phyloP scores from a whole-genome alignment of 1,140 invertebrate genomes.

The Leptinotarsa lineolata region DNA sequence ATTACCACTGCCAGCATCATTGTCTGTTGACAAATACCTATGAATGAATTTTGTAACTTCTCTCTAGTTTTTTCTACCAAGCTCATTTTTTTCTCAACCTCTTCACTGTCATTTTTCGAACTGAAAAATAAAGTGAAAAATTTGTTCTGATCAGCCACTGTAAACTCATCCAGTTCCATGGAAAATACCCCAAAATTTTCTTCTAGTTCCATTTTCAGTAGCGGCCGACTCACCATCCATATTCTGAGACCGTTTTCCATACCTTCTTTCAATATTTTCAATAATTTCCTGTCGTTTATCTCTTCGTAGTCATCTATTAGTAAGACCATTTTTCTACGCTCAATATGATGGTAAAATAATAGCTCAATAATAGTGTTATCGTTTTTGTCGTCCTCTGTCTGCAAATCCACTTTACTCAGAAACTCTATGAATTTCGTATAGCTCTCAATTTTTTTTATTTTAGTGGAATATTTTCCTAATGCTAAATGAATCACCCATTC shows the following conservation, averaged over 20 bases:
- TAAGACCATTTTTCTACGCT: not conserved
- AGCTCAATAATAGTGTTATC: not conserved
- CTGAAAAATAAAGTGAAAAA: not conserved
- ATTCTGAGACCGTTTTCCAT: conserved; percentile 4
- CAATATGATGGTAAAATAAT: conserved; percentile 3
- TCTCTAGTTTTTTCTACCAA: not conserved
- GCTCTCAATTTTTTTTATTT: not conserved
- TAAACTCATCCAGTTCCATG: conserved; percentile 13
- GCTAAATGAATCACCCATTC: conserved; percentile 6
- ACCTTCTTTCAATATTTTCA: conserved; percentile 3
- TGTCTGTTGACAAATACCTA: conserved; percentile 18
- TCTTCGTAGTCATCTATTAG: conserved; percentile 20
- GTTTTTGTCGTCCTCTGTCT: not conserved
- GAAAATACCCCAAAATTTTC: conserved; percentile 12
- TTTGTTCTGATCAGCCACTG: not conserved
- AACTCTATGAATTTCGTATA: not conserved
- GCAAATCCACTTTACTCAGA: not conserved
- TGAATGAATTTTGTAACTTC: not conserved
- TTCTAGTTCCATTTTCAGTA: conserved; percentile 8
- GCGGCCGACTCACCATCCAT: conserved; percentile 6
- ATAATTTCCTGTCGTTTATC: not conserved
- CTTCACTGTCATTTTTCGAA: not conserved
- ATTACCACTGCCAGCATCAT: conserved; percentile 7
- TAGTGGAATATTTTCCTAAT: not conserved
- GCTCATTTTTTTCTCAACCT: not conserved